phyloP scores from a whole-genome alignment of 2,113 vertebrate species.

The Sapajus apella region DNA sequence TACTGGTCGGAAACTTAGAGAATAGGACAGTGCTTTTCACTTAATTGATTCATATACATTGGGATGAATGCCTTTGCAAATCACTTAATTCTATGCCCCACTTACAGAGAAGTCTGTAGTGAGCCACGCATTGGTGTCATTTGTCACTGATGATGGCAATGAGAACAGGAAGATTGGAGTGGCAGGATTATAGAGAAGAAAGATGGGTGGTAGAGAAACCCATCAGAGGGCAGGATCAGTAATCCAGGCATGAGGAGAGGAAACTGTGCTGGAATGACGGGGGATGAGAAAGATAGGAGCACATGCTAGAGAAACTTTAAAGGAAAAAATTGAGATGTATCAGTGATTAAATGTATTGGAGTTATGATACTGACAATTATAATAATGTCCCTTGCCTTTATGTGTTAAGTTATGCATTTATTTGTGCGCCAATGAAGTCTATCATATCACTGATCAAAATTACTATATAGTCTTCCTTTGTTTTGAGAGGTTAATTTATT shows the following conservation, averaged over 20 bases:
- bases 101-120: background rate
- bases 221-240: background rate
- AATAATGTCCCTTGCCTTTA: background rate
- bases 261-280: background rate
- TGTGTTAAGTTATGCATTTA: background rate
- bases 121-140: background rate
- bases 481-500: background rate
- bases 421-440: background rate
- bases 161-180: background rate
- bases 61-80: background rate
- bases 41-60: background rate
- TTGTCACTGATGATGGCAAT: background rate
- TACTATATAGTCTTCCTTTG: background rate
- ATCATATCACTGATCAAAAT: background rate
- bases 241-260: background rate
- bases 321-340: background rate
- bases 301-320: background rate
- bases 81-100: background rate
- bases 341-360: background rate
- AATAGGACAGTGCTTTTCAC: background rate
- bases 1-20: background rate
- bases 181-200: background rate
- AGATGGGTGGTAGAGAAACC: background rate
- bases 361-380: background rate
- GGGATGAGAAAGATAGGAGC: background rate